A percentile compares a stretch with the other conserved stretches of the same genome.
Evolutionary conservation across 2,888 invertebrate genomes (phyloP).

Genomic region (Odontomyia ornata): DNA sequence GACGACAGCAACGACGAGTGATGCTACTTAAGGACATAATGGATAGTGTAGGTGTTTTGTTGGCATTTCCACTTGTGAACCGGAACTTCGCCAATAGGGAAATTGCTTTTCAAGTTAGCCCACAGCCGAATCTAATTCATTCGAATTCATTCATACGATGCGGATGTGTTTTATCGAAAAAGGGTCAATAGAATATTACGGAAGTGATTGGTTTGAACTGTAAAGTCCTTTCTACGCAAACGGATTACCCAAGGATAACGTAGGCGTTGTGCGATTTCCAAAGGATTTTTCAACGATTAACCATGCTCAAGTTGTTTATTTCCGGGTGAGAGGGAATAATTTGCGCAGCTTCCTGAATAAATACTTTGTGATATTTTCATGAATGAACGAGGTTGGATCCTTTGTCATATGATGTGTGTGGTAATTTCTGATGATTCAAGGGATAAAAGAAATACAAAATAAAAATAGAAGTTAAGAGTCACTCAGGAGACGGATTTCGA

Average conservation of each 20-base stretch:
- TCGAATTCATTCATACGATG: not conserved
- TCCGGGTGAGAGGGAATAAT: not conserved
- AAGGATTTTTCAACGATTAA: not conserved
- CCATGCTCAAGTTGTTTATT: not conserved
- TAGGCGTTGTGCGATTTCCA: not conserved
- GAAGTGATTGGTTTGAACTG: not conserved
- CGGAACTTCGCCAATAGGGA: not conserved
- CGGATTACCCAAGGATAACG: not conserved
- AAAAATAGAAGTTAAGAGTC: too few species aligned
- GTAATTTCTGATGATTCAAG: too few species aligned
- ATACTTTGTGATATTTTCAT: too few species aligned
- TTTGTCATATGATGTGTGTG: too few species aligned
- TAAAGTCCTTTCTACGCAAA: not conserved
- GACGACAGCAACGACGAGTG: not conserved
- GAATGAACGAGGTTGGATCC: too few species aligned
- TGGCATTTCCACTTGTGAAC: slow-evolving; percentile 16
- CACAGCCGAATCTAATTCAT: too few species aligned
- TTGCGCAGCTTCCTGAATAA: too few species aligned
- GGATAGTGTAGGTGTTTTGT: slow-evolving; percentile 35
- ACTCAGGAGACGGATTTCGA: too few species aligned
- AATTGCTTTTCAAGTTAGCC: slow-evolving; percentile 21
- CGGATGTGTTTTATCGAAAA: slow-evolving; percentile 25
- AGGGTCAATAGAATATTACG: slow-evolving; percentile 24
- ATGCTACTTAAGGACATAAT: slow-evolving; percentile 15
- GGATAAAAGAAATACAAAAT: too few species aligned